Base-by-base conservation (phyloP, 2,888 invertebrate species). In the Habrosyne pyritoides region DNA sequence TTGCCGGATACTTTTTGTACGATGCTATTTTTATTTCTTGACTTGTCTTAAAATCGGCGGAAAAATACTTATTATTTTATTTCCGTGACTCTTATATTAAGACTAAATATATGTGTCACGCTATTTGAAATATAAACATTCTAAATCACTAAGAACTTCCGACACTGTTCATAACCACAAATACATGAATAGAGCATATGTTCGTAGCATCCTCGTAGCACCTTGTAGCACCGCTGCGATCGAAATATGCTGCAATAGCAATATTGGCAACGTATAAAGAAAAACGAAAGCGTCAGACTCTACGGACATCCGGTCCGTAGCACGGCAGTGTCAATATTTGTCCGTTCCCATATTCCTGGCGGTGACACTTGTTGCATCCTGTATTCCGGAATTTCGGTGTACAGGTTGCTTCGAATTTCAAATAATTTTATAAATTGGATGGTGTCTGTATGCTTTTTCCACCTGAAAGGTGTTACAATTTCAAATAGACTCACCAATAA, bases 271-370 rank as follows among this genome's bases (percentile, higher is more conserved):
- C 60, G 63, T 50, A 48, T 57, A 48, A 26, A 52, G 61, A 61
- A 47, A 61, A 52, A 58, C 64, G 69, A 71, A 77, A 75, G 64
- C 64, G 60, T 53, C 65, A 63, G 60, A 59, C 59, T 61, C 60
- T 58, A 61, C 65, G 59, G 60, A 71, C 67, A 73, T 79, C 79
- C 80, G 69, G 67, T 65, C 54, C 56, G 60, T 54, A 60, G 62
- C 52, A 52, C 60, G 54, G 53, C 53, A 60, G 59, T 53, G 66
- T 59, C 69, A 70, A 73, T 71, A 74, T 73, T 72, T 70, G 66
- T 61, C 55, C 54, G 69, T 68, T 73, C 71, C 64, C 65, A 59
- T 58, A 42, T 42, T 30, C 60, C 62, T 60, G 58, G 22, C 63
- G 55, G 55, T 62, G 66, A 61, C 68, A 77, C 77, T 69, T 71